A percentile compares a stretch with the other conserved stretches of the same genome.
These are phyloP conservation scores for Podilymbus podiceps DNA, from an alignment of 2,113 vertebrate species.

Conservation along the genomic window DNA sequence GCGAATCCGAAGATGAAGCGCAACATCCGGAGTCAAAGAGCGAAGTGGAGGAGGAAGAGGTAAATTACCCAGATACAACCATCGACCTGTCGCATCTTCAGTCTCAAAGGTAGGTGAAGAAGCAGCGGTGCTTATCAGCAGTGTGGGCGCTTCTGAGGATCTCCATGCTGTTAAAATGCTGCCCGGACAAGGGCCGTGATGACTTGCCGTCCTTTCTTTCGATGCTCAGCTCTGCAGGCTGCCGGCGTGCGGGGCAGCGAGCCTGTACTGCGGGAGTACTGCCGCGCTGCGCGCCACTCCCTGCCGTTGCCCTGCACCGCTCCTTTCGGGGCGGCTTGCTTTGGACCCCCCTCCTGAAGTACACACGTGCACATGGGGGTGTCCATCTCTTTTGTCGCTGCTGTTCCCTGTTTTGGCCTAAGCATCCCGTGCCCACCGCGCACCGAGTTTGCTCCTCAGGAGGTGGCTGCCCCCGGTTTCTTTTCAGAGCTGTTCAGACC, in stretches of 20 bases:
- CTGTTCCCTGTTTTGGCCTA: rapidly evolving
- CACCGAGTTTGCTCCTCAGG: neutral
- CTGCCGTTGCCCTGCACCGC: rapidly evolving
- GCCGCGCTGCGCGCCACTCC: rapidly evolving
- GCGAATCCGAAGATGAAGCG: constrained; percentile 37
- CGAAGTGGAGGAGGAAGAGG: constrained; percentile 60
- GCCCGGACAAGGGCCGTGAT: neutral
- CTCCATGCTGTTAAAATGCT: rapidly evolving
- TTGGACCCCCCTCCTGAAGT: no score
- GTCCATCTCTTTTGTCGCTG: neutral
- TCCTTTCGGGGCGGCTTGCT: neutral
- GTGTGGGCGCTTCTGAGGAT: neutral
- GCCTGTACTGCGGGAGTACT: neutral
- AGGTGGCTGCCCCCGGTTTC: neutral
- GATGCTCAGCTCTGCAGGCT: neutral
- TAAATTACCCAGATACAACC: constrained; percentile 88
- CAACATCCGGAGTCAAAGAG: neutral
- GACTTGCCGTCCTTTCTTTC: neutral
- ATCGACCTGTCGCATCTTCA: constrained; percentile 93
- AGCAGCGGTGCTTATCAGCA: neutral
- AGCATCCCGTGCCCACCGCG: rapidly evolving
- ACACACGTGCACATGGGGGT: neutral
- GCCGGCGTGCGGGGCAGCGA: neutral
- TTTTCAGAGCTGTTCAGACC: neutral
- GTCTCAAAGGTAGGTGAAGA: constrained; percentile 78